phyloP scores from a whole-genome alignment of 2,797 vertebrate genomes.

The Spinus olivaceus region DNA sequence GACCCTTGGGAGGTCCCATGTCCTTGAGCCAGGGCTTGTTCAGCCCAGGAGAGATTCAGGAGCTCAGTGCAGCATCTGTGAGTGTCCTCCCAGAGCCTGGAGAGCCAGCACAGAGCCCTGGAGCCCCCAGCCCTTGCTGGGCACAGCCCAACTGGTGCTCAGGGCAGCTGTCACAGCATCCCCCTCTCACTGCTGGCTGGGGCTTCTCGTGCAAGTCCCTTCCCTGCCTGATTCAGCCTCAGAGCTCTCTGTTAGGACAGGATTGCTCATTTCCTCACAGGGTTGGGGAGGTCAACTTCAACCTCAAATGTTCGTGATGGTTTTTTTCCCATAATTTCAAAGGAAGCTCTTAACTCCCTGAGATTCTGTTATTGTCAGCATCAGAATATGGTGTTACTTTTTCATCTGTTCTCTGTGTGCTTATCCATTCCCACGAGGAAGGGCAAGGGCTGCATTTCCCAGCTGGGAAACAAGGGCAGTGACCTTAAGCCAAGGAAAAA shows the following conservation, averaged over 20 bases:
- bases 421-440: neutral
- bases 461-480: neutral
- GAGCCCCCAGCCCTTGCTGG: neutral
- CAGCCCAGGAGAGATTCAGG: fast-evolving
- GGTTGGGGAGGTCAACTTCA: neutral
- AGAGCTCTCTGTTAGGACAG: fast-evolving
- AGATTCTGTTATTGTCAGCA: neutral
- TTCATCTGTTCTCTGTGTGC: neutral
- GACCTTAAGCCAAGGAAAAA: neutral
- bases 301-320: neutral
- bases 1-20: fast-evolving
- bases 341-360: neutral
- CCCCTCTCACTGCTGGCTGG: fast-evolving
- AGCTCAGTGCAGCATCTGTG: neutral
- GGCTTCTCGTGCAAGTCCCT: neutral
- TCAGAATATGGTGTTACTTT: neutral
- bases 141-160: fast-evolving
- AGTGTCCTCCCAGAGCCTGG: fast-evolving
- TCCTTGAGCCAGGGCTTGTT: neutral
- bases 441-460: neutral
- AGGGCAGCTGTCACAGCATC: fast-evolving
- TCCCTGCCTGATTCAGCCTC: neutral
- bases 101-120: neutral
- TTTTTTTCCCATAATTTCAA: neutral
- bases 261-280: constrained; percentile 14